Evolutionary conservation across 2,113 vertebrate species (phyloP).

Genomic region (Morone saxatilis): DNA sequence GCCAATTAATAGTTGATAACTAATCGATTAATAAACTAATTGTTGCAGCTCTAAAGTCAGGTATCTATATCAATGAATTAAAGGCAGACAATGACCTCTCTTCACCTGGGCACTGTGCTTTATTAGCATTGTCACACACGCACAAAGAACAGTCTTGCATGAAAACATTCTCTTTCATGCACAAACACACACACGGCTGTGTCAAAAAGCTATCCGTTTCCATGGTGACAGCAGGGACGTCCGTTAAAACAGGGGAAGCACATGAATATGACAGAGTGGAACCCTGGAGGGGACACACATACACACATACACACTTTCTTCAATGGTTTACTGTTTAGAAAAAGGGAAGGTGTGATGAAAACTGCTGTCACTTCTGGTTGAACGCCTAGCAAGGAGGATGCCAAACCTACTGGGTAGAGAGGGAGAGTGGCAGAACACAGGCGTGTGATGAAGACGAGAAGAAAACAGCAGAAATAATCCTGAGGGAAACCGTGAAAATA

Average conservation of each 20-base stretch:
- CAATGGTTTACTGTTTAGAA: conserved; percentile 22
- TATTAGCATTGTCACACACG: background rate
- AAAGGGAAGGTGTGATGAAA: conserved; percentile 53
- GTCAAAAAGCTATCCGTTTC: conserved; percentile 40
- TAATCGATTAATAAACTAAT: no score
- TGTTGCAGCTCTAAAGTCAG: background rate
- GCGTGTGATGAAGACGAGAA: background rate
- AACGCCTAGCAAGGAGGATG: background rate
- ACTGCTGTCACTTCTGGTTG: conserved; percentile 29
- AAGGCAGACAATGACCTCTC: background rate
- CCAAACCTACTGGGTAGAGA: background rate
- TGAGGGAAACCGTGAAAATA: background rate
- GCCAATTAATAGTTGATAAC: no score
- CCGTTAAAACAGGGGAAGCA: conserved; percentile 54
- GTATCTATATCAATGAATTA: background rate
- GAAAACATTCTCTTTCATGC: background rate
- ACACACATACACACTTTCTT: conserved; percentile 15
- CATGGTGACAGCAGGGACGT: conserved; percentile 49
- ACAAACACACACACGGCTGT: background rate
- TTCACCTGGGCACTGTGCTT: background rate
- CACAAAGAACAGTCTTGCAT: background rate
- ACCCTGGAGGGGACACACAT: background rate
- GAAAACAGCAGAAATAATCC: background rate
- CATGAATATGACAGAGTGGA: conserved; percentile 36
- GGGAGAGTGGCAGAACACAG: conserved; percentile 10